Evolutionary conservation across 1,140 invertebrate species (phyloP).

Genomic region (Pteromalus puparum): DNA sequence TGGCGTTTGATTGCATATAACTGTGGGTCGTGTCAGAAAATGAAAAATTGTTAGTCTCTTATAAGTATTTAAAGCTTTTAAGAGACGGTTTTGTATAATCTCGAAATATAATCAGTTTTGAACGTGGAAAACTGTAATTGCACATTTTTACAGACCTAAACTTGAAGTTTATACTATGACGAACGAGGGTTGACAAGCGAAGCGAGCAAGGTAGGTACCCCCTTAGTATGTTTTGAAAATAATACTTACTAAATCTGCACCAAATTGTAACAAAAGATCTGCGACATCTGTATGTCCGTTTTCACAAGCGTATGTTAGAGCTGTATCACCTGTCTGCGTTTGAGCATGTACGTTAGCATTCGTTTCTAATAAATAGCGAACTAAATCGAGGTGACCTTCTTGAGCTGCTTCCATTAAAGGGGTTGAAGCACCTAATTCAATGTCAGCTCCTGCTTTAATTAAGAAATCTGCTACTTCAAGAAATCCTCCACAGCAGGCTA

Average conservation of each 20-base stretch:
- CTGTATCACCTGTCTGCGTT: slow-evolving; percentile 96
- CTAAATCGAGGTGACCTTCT: slow-evolving; percentile 96
- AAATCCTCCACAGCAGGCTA: slow-evolving; percentile 98
- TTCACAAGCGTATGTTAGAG: slow-evolving; percentile 97
- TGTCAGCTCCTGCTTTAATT: slow-evolving; percentile 95
- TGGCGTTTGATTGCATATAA: no score
- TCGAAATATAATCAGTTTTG: no score
- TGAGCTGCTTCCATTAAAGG: slow-evolving; percentile 99
- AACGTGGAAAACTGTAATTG: no score
- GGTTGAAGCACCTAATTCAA: slow-evolving; percentile 96
- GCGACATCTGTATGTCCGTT: slow-evolving; percentile 97
- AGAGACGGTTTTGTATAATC: no score
- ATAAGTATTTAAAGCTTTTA: no score
- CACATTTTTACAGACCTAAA: no score
- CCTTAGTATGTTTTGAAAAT: not conserved
- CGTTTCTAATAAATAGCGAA: slow-evolving; percentile 89
- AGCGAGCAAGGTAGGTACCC: no score
- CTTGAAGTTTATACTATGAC: no score
- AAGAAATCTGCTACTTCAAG: slow-evolving; percentile 98
- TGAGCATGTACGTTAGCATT: slow-evolving; percentile 94
- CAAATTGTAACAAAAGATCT: slow-evolving; percentile 90
- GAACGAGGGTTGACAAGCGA: no score
- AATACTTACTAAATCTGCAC: slow-evolving; percentile 86
- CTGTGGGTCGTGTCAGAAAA: no score
- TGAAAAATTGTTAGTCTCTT: no score